Base-by-base conservation (phyloP, 2,888 invertebrate species). In the Pheosia gnoma region DNA sequence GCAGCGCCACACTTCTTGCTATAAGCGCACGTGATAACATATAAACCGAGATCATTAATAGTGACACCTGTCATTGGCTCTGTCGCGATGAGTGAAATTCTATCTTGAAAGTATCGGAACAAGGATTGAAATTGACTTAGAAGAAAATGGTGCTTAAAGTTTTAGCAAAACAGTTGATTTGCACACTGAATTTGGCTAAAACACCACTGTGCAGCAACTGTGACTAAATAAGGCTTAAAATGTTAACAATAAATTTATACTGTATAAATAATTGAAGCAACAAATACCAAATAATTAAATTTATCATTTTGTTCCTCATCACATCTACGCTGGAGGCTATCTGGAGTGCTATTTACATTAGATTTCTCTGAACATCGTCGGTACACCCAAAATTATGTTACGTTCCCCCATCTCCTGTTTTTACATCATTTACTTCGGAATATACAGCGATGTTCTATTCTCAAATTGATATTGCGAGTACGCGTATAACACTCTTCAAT, bases 311-410 rank as follows among this genome's bases (percentile, higher is more conserved):
- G 80, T 82, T 82, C 77, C 75, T 66, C 76, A 74, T 73, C 77
- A 74, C 79, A 79, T 78, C 74, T 71, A 58, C 62, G 65, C 69
- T 45, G 3, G n/a, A n/a, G n/a, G n/a, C n/a, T n/a, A n/a, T n/a
- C n/a, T n/a, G n/a, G 76, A 77, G 75, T 81, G 80, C 75, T 86
- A 84, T 88, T 87, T 86, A 82, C 84, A 82, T 87, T 85, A 86
- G 85, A 88, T 86, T 87, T 86, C 87, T 84, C 78, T 72, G 61
- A 70, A 72, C 80, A 75, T 69, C 76, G 77, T 71, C 70, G 78
- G 78, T 78, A 83, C 81, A 83, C 77, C 72, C 78, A 78, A 84
- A 87, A 88, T 87, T 84, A 83, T 80, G 80, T 86, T 87, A 81
- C 80, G 75, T 65, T 75, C 70, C 81, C 74, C 82, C 78, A 71